Evolutionary conservation across 2,797 vertebrate species (phyloP), one percentile per base, ranked within the genome.

Genomic region (Microctenopoma steveboyesi): DNA sequence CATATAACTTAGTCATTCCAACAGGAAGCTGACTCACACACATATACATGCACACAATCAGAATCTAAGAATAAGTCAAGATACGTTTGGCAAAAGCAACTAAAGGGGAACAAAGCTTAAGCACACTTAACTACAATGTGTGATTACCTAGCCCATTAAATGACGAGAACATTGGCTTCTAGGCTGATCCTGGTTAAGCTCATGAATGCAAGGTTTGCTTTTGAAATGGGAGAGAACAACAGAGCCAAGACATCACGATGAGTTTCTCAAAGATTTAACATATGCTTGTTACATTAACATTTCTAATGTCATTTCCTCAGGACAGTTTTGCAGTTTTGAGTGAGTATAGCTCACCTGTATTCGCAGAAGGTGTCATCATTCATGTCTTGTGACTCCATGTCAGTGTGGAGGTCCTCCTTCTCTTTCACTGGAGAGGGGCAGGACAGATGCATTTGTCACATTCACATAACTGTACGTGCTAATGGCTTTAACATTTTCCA

Each of bases 331-430:
- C 46, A 25, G 64, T 27, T 60, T 54, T 69, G 78, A 48, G 15
- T 45, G 46, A 39, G 39, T 18, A 7, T 12, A n/a, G 22, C 93
- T 95, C 94, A 98, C 97, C 97, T 98, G 94, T 95, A 96, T 93
- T 97, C 95, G 61, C 94, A 95, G 84, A 95, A 95, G 69, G 94
- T 95, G 87, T 97, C 96, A 81, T 97, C 95, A 86, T 95, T 95
- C 86, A 92, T 92, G 69, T 87, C 92, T 64, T 94, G 95, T 64
- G 95, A 90, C 91, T 97, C 96, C 0, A 91, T 89, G 64, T 98
- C 96, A 61, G 94, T 90, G 64, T 95, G 94, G 65, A 94, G 90
- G 73, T 97, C 95, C 87, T 99, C 97, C 74, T 97, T 98, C 87
- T 96, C 97, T 92, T 98, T 99, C 83, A 99, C 98, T 99, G 91